phyloP scores from a whole-genome alignment of 2,888 invertebrate species.

The Eristalis intricaria region DNA sequence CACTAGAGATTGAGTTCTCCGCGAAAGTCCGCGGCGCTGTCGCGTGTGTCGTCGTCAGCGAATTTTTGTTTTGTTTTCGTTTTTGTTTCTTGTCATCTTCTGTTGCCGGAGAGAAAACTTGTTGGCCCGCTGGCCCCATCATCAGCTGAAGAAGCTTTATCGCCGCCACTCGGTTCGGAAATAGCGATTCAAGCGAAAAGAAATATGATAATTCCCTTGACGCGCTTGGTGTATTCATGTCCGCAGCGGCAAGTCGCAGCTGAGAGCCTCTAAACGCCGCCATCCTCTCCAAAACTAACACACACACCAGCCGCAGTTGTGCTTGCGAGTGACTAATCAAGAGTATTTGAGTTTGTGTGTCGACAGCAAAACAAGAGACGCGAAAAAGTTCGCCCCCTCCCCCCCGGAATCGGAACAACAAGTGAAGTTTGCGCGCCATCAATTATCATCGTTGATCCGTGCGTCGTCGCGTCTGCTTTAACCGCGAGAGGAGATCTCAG shows the following conservation, averaged over 20 bases:
- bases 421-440: neutral
- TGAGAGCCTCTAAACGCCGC: slow-evolving; percentile 20
- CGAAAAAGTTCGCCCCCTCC: neutral
- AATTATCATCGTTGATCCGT: neutral
- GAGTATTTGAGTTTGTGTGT: slow-evolving; percentile 19
- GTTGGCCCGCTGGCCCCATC: slow-evolving; percentile 11
- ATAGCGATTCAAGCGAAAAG: slow-evolving; percentile 20
- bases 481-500: neutral
- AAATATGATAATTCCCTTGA: slow-evolving; percentile 28
- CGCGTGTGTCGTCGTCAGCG: slow-evolving; percentile 8
- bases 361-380: neutral
- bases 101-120: slow-evolving; percentile 41
- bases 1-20: slow-evolving; percentile 15
- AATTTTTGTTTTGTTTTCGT: slow-evolving; percentile 16
- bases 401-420: neutral
- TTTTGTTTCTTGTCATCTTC: neutral
- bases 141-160: slow-evolving; percentile 13
- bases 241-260: neutral
- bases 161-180: slow-evolving; percentile 10
- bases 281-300: neutral
- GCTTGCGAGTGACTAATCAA: slow-evolving; percentile 48
- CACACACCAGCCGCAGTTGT: slow-evolving; percentile 19
- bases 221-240: slow-evolving; percentile 16
- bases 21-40: slow-evolving; percentile 26
- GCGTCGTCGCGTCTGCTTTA: neutral